Conservation (phyloP, 2,797 vertebrate species). For the Amniataba percoides region DNA sequence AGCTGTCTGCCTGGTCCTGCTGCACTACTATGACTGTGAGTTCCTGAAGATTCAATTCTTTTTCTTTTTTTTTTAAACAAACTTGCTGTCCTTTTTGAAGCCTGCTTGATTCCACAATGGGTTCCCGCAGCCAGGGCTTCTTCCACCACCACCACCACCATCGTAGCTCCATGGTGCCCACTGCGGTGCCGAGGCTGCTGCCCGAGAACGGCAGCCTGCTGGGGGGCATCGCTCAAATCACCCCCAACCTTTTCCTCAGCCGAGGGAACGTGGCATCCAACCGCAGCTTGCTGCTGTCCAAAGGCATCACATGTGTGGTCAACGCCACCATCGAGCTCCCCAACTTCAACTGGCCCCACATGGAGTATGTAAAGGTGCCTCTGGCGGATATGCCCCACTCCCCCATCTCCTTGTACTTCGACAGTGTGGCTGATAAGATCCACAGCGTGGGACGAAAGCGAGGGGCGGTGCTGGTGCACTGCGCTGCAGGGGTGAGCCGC, state of each 20-base stretch:
- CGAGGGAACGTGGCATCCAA: constrained; percentile 96
- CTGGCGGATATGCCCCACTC: constrained; percentile 96
- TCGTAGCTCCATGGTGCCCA: constrained; percentile 82
- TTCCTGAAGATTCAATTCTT: constrained; percentile 64
- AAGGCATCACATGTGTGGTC: constrained; percentile 96
- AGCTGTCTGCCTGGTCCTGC: constrained; percentile 43
- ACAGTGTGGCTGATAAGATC: constrained; percentile 97
- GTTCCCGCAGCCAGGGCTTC: constrained; percentile 94
- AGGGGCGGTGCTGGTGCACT: constrained; percentile 94
- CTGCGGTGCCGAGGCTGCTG: constrained; percentile 91
- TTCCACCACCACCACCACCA: constrained; percentile 85
- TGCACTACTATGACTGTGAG: constrained; percentile 66
- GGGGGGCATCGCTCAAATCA: constrained; percentile 96
- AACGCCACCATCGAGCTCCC: constrained; percentile 98
- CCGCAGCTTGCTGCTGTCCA: constrained; percentile 94
- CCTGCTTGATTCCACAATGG: constrained; percentile 85
- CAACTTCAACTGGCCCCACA: constrained; percentile 98
- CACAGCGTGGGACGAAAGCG: constrained; percentile 95
- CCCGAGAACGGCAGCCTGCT: constrained; percentile 88
- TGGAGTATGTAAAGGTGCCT: constrained; percentile 97
- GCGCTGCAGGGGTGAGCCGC: constrained; percentile 95
- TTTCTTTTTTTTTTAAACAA: background rate
- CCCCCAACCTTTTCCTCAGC: constrained; percentile 95
- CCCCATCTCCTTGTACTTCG: constrained; percentile 96
- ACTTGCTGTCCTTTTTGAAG: constrained; percentile 22